phyloP scores from a whole-genome alignment of 2,797 vertebrate species.

The Lutjanus argentimaculatus region DNA sequence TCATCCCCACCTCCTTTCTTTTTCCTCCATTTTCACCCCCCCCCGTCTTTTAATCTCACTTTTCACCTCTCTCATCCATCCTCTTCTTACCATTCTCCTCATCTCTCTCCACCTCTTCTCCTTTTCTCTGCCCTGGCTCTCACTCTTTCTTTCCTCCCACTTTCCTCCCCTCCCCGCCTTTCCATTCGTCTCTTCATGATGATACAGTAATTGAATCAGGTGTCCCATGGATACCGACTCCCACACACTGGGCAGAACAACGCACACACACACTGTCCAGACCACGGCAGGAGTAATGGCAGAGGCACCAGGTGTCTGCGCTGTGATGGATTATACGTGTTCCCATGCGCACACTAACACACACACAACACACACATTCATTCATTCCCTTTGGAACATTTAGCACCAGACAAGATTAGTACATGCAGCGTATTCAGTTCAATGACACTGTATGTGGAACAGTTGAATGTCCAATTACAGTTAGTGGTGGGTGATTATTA shows the following conservation, averaged over 20 bases:
- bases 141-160: background rate
- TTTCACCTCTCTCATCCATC: background rate
- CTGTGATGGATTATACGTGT: constrained; percentile 69
- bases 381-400: constrained; percentile 35
- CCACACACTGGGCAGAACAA: constrained; percentile 54
- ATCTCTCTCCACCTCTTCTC: background rate
- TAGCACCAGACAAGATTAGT: constrained; percentile 31
- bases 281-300: constrained; percentile 30
- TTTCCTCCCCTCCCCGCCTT: constrained; percentile 14
- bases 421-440: background rate
- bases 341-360: constrained; percentile 6
- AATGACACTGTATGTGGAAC: background rate
- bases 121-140: background rate
- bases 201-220: constrained; percentile 75
- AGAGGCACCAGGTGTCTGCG: constrained; percentile 66
- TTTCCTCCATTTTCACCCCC: background rate
- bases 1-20: background rate
- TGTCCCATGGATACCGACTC: constrained; percentile 66
- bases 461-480: no score
- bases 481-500: no score
- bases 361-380: constrained; percentile 14
- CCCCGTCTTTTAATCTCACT: background rate
- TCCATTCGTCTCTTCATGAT: constrained; percentile 60
- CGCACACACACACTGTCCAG: constrained; percentile 42
- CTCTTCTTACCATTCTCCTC: no score